These are phyloP conservation scores for Pachliopta kotzebuea DNA, from an alignment of 2,888 invertebrate genomes.

Conservation along the genomic window DNA sequence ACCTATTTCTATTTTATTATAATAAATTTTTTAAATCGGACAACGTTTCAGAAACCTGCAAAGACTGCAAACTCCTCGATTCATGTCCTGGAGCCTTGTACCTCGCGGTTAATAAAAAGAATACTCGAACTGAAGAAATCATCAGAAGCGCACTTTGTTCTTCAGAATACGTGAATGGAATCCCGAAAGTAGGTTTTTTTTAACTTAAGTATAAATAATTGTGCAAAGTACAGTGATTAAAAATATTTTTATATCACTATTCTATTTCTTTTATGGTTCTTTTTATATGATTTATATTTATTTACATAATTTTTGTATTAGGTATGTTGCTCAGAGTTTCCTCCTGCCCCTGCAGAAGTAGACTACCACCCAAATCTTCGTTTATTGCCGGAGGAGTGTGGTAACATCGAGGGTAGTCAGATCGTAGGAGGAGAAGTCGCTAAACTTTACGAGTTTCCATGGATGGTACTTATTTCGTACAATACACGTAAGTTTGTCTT, in stretches of 20 bases:
- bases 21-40: background rate
- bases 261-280: background rate
- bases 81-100: constrained; percentile 14
- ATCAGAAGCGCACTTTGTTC: constrained; percentile 13
- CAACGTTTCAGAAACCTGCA: constrained; percentile 9
- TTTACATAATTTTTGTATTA: background rate
- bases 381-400: constrained; percentile 58
- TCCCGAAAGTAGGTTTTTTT: constrained; percentile 6
- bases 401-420: constrained; percentile 61
- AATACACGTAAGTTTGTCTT: background rate
- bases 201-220: too few relatives aligned
- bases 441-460: constrained; percentile 80
- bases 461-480: constrained; percentile 79
- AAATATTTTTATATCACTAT: background rate
- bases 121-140: constrained; percentile 1
- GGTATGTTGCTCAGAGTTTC: constrained; percentile 23
- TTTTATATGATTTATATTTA: too few relatives aligned
- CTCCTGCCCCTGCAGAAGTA: constrained; percentile 36
- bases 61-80: constrained; percentile 21
- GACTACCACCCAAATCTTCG: constrained; percentile 40
- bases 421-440: constrained; percentile 79
- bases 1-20: too few relatives aligned
- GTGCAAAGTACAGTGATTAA: too few relatives aligned
- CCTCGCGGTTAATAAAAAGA: constrained; percentile 12
- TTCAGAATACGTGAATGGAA: constrained; percentile 4